Percentiles rank a stretch among this genome's conserved stretches.
These are phyloP conservation scores for Aptenodytes patagonicus DNA, from an alignment of 2,113 vertebrate species.

Conservation along the genomic window DNA sequence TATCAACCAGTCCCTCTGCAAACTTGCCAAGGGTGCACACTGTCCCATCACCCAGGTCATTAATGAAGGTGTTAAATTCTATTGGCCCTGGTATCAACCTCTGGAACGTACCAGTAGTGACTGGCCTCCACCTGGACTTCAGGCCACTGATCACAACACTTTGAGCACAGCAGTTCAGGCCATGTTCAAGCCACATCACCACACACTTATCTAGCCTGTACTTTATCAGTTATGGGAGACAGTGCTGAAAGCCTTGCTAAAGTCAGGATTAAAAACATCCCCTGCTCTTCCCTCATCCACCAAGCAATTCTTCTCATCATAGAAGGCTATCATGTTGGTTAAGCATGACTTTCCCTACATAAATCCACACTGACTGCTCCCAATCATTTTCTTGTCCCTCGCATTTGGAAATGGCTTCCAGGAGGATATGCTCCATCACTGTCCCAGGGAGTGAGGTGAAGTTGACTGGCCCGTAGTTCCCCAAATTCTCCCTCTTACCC, in stretches of 20 bases:
- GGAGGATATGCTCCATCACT: background rate
- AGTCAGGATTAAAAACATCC: background rate
- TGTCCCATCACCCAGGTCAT: background rate
- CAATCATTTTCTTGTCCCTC: background rate
- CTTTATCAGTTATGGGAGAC: background rate
- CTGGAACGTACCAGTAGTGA: background rate
- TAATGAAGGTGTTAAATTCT: background rate
- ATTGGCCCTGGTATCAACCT: background rate
- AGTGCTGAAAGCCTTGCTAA: background rate
- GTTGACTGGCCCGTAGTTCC: background rate
- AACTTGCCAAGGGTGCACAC: accelerated
- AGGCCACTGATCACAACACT: background rate
- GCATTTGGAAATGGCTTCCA: background rate
- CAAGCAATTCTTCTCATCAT: background rate
- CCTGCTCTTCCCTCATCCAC: background rate
- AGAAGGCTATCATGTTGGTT: background rate
- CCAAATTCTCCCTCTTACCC: background rate
- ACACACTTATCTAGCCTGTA: background rate
- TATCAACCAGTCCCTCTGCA: background rate
- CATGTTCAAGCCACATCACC: background rate
- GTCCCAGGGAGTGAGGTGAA: background rate
- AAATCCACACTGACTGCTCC: background rate
- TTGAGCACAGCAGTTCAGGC: background rate
- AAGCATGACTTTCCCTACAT: background rate
- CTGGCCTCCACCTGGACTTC: background rate